A percentile compares a stretch with the other conserved stretches of the same genome.
These are phyloP conservation scores for Rousettus leschenaultii DNA, from an alignment of 2,113 vertebrate genomes.

Conservation along the genomic window DNA sequence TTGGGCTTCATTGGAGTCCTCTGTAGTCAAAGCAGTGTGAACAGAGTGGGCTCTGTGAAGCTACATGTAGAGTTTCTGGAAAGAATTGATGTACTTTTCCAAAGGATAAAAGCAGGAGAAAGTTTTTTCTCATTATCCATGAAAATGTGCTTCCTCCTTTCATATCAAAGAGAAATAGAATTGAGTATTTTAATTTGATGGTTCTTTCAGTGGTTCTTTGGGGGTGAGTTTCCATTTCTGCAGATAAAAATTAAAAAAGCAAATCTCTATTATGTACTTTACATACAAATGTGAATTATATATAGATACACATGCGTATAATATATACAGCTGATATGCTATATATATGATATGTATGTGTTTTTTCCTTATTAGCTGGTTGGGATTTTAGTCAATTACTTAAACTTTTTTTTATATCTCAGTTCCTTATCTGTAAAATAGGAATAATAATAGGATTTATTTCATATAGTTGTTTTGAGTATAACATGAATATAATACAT, in stretches of 20 bases:
- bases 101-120: neutral
- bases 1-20: neutral
- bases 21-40: neutral
- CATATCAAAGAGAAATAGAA: neutral
- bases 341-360: neutral
- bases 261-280: neutral
- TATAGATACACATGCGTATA: neutral
- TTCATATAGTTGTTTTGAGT: neutral
- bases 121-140: neutral
- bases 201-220: neutral
- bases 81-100: neutral
- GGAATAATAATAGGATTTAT: neutral
- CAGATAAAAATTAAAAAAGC: neutral
- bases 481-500: neutral
- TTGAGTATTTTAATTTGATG: neutral
- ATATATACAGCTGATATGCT: neutral
- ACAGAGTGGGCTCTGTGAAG: neutral
- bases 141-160: neutral
- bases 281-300: neutral
- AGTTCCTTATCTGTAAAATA: neutral
- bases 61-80: neutral
- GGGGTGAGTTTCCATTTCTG: neutral
- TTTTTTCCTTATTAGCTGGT: neutral
- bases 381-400: constrained; percentile 21
- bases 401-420: neutral